These are phyloP conservation scores for Rhinogobius similis DNA, from an alignment of 2,113 vertebrate species.

Conservation along the genomic window DNA sequence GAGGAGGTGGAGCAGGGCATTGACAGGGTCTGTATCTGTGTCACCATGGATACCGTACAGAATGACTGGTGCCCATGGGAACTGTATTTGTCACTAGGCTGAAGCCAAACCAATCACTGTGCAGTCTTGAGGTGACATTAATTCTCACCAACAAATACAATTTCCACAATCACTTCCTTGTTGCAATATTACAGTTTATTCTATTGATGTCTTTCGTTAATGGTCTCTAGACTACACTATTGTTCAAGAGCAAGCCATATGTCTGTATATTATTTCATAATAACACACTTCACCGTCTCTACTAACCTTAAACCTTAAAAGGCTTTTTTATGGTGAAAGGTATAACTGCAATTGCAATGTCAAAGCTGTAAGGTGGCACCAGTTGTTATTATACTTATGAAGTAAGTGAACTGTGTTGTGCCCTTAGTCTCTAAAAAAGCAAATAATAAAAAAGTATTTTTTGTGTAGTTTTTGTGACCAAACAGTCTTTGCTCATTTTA, in stretches of 20 bases:
- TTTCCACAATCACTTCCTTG: slow-evolving; percentile 17
- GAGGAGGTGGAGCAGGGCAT: slow-evolving; percentile 37
- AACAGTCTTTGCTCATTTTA: no score
- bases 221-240: slow-evolving; percentile 9
- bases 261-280: background rate
- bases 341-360: no score
- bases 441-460: slow-evolving; percentile 23
- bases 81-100: slow-evolving; percentile 61
- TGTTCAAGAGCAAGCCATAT: no score
- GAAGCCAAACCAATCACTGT: slow-evolving; percentile 60
- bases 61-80: slow-evolving; percentile 43
- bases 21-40: slow-evolving; percentile 45
- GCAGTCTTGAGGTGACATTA: slow-evolving; percentile 35
- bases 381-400: slow-evolving; percentile 42
- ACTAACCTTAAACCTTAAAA: no score
- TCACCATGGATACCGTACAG: slow-evolving; percentile 61
- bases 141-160: slow-evolving; percentile 55
- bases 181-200: slow-evolving; percentile 9
- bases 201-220: slow-evolving; percentile 26
- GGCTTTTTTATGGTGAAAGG: background rate
- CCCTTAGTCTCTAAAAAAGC: slow-evolving; percentile 44
- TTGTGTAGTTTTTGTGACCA: no score
- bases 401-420: slow-evolving; percentile 58
- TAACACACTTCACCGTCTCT: no score
- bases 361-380: background rate